Conservation (phyloP, 2,113 vertebrate species). For the Phalacrocorax aristotelis region DNA sequence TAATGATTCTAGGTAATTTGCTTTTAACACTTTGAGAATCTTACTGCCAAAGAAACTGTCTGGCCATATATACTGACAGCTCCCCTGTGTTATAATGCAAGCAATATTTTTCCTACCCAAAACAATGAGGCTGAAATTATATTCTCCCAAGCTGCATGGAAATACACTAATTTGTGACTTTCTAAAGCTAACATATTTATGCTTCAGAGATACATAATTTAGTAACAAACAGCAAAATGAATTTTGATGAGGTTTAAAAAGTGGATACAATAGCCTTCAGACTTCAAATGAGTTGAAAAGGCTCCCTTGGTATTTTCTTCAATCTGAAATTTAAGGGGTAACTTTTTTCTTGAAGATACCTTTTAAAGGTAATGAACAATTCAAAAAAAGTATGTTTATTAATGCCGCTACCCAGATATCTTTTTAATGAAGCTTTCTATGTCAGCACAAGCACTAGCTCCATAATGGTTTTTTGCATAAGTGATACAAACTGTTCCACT, state of each 20-base stretch:
- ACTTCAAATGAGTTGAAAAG: conserved; percentile 76
- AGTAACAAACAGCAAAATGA: conserved; percentile 77
- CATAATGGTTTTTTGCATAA: neutral
- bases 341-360: conserved; percentile 54
- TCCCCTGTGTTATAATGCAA: conserved; percentile 71
- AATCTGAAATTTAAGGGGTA: conserved; percentile 58
- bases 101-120: conserved; percentile 69
- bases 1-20: conserved; percentile 53
- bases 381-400: conserved; percentile 44
- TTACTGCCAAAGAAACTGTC: conserved; percentile 51
- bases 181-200: conserved; percentile 78
- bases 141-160: conserved; percentile 80
- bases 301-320: conserved; percentile 62
- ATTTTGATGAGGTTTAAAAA: conserved; percentile 80
- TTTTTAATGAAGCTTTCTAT: neutral
- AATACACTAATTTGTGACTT: conserved; percentile 82
- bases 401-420: neutral
- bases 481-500: neutral
- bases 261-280: conserved; percentile 70
- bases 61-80: conserved; percentile 50
- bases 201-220: conserved; percentile 84
- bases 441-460: neutral
- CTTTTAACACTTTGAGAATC: conserved; percentile 29
- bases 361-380: conserved; percentile 64
- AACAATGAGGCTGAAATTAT: conserved; percentile 74